phyloP scores from a whole-genome alignment of 1,140 invertebrate genomes.

The Pseudomyrmex gracilis region DNA sequence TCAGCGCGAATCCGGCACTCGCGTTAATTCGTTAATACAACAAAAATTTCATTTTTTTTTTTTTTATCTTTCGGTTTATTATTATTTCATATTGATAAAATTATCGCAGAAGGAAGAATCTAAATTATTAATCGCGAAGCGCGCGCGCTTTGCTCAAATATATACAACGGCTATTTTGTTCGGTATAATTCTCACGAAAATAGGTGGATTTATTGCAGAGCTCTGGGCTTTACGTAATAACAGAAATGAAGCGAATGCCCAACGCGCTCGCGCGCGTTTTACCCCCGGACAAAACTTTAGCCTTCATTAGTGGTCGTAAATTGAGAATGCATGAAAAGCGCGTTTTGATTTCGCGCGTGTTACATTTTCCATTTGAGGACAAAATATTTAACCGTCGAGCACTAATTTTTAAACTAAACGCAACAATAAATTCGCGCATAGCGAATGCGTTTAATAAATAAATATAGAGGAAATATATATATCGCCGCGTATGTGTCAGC shows the following conservation, averaged over 20 bases:
- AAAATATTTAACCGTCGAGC: constrained; percentile 40
- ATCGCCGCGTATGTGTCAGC: neutral
- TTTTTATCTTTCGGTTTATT: neutral
- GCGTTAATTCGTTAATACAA: no score
- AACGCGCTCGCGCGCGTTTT: neutral
- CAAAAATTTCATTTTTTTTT: neutral
- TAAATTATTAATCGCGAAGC: neutral
- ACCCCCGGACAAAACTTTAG: constrained; percentile 32
- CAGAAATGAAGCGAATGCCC: constrained; percentile 24
- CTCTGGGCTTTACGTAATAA: constrained; percentile 6
- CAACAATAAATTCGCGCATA: constrained; percentile 42
- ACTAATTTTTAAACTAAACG: constrained; percentile 48
- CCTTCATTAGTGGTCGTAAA: constrained; percentile 35
- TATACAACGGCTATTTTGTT: neutral
- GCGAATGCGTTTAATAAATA: constrained; percentile 42
- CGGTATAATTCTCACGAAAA: constrained; percentile 31
- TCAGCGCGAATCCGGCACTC: no score
- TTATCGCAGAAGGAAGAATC: neutral
- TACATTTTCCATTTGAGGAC: constrained; percentile 5
- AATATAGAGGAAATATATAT: constrained; percentile 29
- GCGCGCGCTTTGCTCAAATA: neutral
- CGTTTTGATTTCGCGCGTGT: constrained; percentile 36
- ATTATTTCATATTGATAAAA: neutral
- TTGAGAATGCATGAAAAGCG: constrained; percentile 20
- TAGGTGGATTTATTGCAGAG: constrained; percentile 26